Conservation (phyloP, 2,797 vertebrate species). For the Cephalopachus bancanus region DNA sequence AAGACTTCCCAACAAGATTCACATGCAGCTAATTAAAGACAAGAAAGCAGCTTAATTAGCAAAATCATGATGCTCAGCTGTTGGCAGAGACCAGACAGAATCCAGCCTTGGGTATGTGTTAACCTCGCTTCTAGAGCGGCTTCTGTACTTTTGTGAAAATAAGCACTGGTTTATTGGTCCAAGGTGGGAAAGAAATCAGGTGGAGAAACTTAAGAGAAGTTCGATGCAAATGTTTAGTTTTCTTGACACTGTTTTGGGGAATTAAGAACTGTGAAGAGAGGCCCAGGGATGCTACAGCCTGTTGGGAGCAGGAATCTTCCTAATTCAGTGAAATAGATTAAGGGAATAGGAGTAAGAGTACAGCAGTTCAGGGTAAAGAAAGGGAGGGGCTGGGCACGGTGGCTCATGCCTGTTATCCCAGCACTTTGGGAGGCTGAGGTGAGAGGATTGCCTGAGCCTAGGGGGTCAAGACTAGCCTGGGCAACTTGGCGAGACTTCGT, state of each 20-base stretch:
- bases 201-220: not conserved
- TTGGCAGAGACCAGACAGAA: conserved; percentile 55
- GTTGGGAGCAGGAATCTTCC: not conserved
- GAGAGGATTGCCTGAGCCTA: too few species aligned
- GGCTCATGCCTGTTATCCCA: too few species aligned
- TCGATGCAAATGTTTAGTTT: not conserved
- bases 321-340: not conserved
- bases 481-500: too few species aligned
- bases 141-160: conserved; percentile 15
- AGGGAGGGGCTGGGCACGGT: too few species aligned
- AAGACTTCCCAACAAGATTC: conserved; percentile 82
- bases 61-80: conserved; percentile 70
- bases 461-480: too few species aligned
- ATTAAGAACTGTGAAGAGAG: conserved; percentile 8
- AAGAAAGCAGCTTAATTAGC: conserved; percentile 76
- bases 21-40: conserved; percentile 81
- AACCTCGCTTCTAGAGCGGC: not conserved
- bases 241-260: conserved; percentile 24
- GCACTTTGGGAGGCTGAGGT: too few species aligned
- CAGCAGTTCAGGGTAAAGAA: not conserved
- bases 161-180: not conserved
- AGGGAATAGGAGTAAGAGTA: not conserved
- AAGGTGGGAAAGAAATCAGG: conserved; percentile 23
- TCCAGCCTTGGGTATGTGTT: conserved; percentile 66
- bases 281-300: not conserved